phyloP scores from a whole-genome alignment of 2,888 invertebrate genomes.

The Acanthoscelides obtectus region DNA sequence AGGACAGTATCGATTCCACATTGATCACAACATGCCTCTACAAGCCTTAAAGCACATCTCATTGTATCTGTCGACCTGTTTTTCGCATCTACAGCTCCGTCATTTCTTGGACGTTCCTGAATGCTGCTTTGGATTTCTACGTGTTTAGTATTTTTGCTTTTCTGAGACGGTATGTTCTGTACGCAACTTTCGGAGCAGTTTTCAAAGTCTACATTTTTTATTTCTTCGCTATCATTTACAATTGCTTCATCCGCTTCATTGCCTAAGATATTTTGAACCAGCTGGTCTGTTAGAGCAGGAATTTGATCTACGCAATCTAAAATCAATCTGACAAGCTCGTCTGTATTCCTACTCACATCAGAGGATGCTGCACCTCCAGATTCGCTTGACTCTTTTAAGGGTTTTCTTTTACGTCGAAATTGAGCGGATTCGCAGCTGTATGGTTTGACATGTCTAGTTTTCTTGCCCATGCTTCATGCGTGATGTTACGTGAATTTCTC shows the following conservation, averaged over 20 bases:
- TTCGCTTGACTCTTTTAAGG: neutral
- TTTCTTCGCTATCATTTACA: neutral
- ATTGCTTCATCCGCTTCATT: neutral
- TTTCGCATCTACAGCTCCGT: neutral
- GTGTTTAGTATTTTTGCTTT: neutral
- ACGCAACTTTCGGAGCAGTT: neutral
- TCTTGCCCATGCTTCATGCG: neutral
- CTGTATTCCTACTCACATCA: neutral
- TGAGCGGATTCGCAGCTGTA: neutral
- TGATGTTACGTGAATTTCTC: neutral
- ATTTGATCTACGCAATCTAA: neutral
- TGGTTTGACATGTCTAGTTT: neutral
- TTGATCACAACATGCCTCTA: neutral
- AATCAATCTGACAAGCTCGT: neutral
- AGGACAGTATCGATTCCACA: neutral
- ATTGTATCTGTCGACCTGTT: neutral
- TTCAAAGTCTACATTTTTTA: neutral
- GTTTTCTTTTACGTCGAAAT: neutral
- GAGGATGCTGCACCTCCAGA: neutral
- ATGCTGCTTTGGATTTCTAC: neutral
- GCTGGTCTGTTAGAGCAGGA: neutral
- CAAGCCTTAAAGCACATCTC: neutral
- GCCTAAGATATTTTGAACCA: neutral
- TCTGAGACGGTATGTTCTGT: neutral
- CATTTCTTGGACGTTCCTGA: neutral